Evolutionary conservation across 1,140 invertebrate genomes (phyloP).

Genomic region (Acromyrmex echinatior): DNA sequence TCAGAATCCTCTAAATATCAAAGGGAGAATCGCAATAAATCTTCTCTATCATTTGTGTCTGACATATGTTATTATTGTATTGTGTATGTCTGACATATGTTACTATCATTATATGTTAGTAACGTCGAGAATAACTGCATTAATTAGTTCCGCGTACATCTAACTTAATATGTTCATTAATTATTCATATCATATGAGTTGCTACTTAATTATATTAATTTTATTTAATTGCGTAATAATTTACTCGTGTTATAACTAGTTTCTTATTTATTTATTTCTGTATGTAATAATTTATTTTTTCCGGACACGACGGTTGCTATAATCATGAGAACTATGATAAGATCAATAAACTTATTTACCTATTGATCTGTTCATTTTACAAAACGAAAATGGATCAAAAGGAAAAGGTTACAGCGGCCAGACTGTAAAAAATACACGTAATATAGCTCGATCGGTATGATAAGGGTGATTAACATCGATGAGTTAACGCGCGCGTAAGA

Average conservation of each 20-base stretch:
- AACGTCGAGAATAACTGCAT: not conserved
- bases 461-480: conserved; percentile 47
- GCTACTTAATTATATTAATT: not conserved
- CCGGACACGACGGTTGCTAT: not conserved
- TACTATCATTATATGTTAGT: not conserved
- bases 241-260: not conserved
- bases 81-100: not conserved
- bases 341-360: conserved; percentile 22
- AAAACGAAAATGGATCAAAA: not conserved
- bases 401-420: not conserved
- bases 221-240: not conserved
- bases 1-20: not conserved
- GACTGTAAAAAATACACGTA: not conserved
- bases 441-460: conserved; percentile 14
- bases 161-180: conserved; percentile 1
- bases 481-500: conserved; percentile 25
- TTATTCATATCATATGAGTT: not conserved
- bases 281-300: not conserved
- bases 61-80: not conserved
- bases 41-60: not conserved
- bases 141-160: not conserved
- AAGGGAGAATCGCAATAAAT: not conserved
- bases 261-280: not conserved
- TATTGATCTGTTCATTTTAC: not conserved
- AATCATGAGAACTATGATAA: not conserved